Conservation (phyloP, 1,140 invertebrate genomes). For the Mercenaria mercenaria region DNA sequence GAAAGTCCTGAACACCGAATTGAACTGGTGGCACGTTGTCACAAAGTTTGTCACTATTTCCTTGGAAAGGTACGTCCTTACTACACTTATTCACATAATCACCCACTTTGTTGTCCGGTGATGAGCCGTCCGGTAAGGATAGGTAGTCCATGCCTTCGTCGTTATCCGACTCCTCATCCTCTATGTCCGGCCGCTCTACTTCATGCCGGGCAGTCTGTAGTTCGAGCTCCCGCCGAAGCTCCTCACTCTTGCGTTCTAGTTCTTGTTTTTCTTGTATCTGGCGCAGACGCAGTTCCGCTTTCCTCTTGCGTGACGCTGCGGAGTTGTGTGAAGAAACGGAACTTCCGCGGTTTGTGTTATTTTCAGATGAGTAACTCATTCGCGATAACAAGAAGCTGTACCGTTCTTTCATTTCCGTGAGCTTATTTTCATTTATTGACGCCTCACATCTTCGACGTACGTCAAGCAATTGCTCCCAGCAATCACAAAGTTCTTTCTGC, state of each 20-base stretch:
- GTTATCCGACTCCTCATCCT: background rate
- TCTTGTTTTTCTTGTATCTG: background rate
- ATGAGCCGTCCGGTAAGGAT: background rate
- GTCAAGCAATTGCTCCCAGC: too few species aligned
- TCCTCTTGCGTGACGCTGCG: background rate
- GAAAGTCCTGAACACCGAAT: background rate
- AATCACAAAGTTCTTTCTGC: too few species aligned
- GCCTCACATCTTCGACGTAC: background rate
- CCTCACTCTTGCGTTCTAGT: background rate
- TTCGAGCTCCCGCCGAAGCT: background rate
- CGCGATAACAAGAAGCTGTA: background rate
- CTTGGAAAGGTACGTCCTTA: background rate
- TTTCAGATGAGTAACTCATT: background rate
- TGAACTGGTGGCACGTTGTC: background rate
- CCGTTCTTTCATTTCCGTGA: background rate
- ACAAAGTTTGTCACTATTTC: background rate
- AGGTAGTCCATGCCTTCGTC: background rate
- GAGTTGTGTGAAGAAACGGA: background rate
- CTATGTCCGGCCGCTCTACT: background rate
- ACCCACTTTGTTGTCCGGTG: background rate
- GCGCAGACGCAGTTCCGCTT: background rate
- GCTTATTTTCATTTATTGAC: background rate
- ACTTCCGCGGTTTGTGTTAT: background rate
- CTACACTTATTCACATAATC: background rate
- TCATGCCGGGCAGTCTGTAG: background rate